Percentiles rank a stretch among this genome's conserved stretches.
phyloP scores from a whole-genome alignment of 2,113 vertebrate genomes.

The Tichodroma muraria region DNA sequence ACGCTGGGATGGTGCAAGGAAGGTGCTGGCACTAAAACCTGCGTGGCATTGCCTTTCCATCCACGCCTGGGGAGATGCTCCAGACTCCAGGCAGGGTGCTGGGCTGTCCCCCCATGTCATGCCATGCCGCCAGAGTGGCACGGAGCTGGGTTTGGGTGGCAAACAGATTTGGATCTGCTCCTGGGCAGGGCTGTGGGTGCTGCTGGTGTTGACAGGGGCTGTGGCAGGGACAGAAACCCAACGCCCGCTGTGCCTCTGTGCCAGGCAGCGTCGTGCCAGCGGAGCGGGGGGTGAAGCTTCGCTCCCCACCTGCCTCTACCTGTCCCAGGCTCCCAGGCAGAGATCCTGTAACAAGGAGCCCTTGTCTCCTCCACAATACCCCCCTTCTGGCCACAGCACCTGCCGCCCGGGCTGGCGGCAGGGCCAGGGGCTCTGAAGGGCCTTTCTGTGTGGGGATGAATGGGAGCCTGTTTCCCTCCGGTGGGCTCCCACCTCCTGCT shows the following conservation, averaged over 20 bases:
- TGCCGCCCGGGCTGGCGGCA: not conserved
- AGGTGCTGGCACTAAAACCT: not conserved
- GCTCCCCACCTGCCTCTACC: slow-evolving; percentile 41
- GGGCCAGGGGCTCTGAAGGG: slow-evolving; percentile 16
- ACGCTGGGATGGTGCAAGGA: not conserved
- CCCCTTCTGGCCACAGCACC: slow-evolving; percentile 7
- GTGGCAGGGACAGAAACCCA: not conserved
- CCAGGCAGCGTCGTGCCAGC: rapidly evolving
- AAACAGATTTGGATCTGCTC: rapidly evolving
- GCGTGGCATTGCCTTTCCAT: not conserved
- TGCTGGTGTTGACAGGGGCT: not conserved
- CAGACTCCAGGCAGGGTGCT: rapidly evolving
- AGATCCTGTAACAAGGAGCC: not conserved
- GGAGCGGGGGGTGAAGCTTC: not conserved
- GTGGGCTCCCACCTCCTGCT: slow-evolving; percentile 33
- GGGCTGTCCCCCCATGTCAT: not conserved
- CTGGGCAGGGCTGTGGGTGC: not conserved
- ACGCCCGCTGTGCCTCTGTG: rapidly evolving
- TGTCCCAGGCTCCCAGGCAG: not conserved
- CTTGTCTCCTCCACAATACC: slow-evolving; percentile 40
- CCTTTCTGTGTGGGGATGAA: slow-evolving; percentile 25
- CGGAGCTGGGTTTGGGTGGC: rapidly evolving
- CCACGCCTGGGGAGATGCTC: rapidly evolving
- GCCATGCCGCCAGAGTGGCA: rapidly evolving
- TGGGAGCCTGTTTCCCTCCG: slow-evolving; percentile 30